Conservation (phyloP, 2,113 vertebrate genomes). For the Nestor notabilis region DNA sequence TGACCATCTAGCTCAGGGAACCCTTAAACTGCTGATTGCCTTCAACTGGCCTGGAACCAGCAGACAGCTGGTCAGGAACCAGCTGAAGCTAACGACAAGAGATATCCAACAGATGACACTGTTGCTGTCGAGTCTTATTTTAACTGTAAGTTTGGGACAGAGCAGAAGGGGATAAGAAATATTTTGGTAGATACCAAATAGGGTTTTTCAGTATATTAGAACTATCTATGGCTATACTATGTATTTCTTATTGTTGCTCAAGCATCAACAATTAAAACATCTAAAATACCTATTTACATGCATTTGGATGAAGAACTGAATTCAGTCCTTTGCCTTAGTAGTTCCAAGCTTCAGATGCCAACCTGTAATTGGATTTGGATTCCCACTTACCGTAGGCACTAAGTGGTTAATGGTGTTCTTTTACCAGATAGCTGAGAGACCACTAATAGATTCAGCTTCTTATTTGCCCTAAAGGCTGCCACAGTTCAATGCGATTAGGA, state of each 20-base stretch:
- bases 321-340: not conserved
- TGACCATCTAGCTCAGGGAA: not conserved
- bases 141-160: not conserved
- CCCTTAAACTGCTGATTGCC: not conserved
- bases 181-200: not conserved
- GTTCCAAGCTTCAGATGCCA: not conserved
- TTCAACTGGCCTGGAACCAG: not conserved
- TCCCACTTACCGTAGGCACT: not conserved
- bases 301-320: not conserved
- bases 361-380: not conserved
- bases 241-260: not conserved
- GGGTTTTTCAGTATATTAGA: not conserved
- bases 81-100: not conserved
- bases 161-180: not conserved
- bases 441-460: not conserved
- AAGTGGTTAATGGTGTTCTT: not conserved
- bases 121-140: not conserved
- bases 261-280: not conserved
- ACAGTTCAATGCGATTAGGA: not conserved
- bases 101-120: not conserved
- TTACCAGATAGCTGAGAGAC: not conserved
- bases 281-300: not conserved
- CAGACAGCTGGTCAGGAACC: not conserved
- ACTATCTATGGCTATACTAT: not conserved
- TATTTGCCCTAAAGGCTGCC: conserved; percentile 29